Percentiles rank a stretch among this genome's conserved stretches.
phyloP scores from a whole-genome alignment of 2,888 invertebrate genomes.

The Glomeris marginata region DNA sequence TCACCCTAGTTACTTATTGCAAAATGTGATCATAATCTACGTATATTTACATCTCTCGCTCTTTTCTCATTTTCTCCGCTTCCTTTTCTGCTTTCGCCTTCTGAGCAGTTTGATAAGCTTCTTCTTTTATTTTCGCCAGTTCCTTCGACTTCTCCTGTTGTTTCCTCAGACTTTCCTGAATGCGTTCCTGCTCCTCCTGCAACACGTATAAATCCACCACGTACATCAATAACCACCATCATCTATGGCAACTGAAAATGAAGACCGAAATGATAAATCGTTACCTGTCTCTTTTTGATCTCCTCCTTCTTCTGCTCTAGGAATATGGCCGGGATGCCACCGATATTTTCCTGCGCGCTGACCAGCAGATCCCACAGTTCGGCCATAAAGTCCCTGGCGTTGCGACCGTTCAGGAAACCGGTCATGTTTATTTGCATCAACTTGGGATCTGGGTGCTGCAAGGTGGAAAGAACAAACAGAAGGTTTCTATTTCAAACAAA shows the following conservation, averaged over 20 bases:
- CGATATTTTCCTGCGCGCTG: constrained; percentile 88
- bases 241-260: not conserved
- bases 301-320: constrained; percentile 95
- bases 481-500: no score
- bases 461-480: no score
- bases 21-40: no score
- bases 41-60: constrained; percentile 1
- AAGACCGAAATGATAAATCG: constrained; percentile 12
- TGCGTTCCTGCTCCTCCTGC: constrained; percentile 62
- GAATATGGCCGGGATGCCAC: constrained; percentile 87
- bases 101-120: constrained; percentile 1
- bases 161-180: constrained; percentile 41
- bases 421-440: constrained; percentile 99
- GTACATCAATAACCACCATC: not conserved
- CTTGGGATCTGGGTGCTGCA: constrained; percentile 85
- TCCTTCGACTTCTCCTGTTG: constrained; percentile 37
- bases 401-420: constrained; percentile 94
- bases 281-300: constrained; percentile 72
- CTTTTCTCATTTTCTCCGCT: constrained; percentile 7
- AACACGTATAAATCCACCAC: constrained; percentile 11
- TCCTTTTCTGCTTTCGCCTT: constrained; percentile 6
- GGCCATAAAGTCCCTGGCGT: constrained; percentile 92
- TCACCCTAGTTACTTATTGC: no score
- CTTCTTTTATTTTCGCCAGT: constrained; percentile 25
- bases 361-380: constrained; percentile 91